These are phyloP conservation scores for Hydrozoanthus tunicans DNA, from an alignment of 64 coral and sea anemone species.

Conservation along the genomic window DNA sequence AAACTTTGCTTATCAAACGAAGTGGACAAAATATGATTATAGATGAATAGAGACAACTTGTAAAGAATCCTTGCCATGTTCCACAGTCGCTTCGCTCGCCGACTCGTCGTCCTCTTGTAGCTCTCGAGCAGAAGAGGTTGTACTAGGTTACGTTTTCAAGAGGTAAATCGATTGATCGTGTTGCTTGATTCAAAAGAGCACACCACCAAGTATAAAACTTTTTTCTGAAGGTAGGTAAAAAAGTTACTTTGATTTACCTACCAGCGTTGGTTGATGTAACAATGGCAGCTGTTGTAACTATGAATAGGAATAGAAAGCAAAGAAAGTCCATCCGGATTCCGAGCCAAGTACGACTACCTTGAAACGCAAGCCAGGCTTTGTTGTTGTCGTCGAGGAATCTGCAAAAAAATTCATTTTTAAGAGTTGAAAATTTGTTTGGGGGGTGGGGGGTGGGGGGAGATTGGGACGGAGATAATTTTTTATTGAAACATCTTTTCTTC, in stretches of 20 bases:
- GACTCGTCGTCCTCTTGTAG: too few relatives aligned
- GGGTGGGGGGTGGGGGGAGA: too few relatives aligned
- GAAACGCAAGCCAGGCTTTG: constrained; percentile 47
- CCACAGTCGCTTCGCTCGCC: too few relatives aligned
- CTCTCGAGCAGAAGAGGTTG: too few relatives aligned
- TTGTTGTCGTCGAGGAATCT: constrained; percentile 39
- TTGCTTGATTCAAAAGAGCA: not conserved
- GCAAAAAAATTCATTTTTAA: not conserved
- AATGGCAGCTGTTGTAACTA: constrained; percentile 18
- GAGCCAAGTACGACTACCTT: constrained; percentile 31
- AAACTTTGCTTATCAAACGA: not conserved
- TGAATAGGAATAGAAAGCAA: constrained; percentile 21
- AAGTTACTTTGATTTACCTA: not conserved
- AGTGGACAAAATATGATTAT: too few relatives aligned
- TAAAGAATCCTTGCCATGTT: not conserved
- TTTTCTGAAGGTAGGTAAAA: not conserved
- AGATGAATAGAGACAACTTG: not conserved
- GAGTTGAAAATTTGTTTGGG: not conserved
- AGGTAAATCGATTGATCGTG: not conserved
- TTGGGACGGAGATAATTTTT: too few relatives aligned
- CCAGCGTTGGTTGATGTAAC: constrained; percentile 29
- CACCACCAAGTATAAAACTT: not conserved
- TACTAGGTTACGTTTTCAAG: too few relatives aligned
- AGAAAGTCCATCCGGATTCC: constrained; percentile 39
- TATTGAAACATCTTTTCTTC: too few relatives aligned